Conservation (phyloP, 2,113 vertebrate species). For the Panthera tigris region DNA sequence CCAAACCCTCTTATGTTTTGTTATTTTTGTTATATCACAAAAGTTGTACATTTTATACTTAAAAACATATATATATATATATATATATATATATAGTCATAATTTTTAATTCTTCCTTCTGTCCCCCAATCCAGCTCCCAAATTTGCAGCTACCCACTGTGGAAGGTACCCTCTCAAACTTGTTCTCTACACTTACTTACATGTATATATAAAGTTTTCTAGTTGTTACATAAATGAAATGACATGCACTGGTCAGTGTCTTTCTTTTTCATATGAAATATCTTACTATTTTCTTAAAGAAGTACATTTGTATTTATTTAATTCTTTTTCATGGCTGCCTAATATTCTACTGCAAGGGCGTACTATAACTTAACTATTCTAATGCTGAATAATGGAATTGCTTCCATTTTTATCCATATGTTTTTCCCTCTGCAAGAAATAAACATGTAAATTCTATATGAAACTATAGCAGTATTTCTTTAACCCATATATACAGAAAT, state of each 20-base stretch:
- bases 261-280: constrained; percentile 4
- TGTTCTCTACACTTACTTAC: background rate
- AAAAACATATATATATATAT: background rate
- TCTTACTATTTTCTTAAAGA: background rate
- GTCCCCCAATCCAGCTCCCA: background rate
- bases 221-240: background rate
- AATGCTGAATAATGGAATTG: background rate
- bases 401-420: background rate
- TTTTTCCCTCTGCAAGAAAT: background rate
- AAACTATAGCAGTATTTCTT: background rate
- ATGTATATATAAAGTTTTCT: background rate
- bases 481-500: background rate
- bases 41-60: background rate
- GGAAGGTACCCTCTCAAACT: background rate
- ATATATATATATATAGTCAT: background rate
- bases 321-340: background rate
- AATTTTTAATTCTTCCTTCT: constrained; percentile 6
- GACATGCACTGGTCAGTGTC: background rate
- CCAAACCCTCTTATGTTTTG: background rate
- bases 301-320: background rate
- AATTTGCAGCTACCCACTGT: background rate
- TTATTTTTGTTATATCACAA: background rate
- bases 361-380: constrained; percentile 6
- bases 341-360: background rate
- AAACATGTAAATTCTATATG: background rate